Percentiles rank a stretch among this genome's conserved stretches.
phyloP scores from a whole-genome alignment of 2,797 vertebrate species.

The Labroides dimidiatus region DNA sequence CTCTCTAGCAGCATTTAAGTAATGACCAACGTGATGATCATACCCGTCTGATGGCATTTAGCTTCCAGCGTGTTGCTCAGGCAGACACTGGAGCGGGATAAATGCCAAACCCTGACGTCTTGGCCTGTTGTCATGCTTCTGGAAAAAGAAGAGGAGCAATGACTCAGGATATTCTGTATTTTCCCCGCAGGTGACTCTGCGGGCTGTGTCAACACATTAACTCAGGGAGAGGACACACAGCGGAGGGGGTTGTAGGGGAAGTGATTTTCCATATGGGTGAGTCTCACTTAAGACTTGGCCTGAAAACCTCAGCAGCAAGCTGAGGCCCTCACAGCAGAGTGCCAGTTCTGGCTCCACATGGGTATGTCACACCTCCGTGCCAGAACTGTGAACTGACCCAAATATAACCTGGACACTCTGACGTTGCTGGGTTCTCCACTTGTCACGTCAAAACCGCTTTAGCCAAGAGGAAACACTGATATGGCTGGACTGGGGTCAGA shows the following conservation, averaged over 20 bases:
- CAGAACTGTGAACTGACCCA: constrained; percentile 61
- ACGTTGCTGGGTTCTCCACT: constrained; percentile 40
- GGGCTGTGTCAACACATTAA: constrained; percentile 57
- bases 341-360: constrained; percentile 66
- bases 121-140: constrained; percentile 47
- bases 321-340: constrained; percentile 64
- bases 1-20: constrained; percentile 50
- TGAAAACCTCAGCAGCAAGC: constrained; percentile 42
- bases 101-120: constrained; percentile 57
- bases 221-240: constrained; percentile 16
- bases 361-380: constrained; percentile 70
- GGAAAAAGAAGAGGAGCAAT: constrained; percentile 56
- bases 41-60: constrained; percentile 56
- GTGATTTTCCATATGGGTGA: constrained; percentile 65
- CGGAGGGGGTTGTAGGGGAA: constrained; percentile 48
- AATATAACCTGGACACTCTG: constrained; percentile 70
- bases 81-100: constrained; percentile 15
- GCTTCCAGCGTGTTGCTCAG: constrained; percentile 47
- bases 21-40: constrained; percentile 57
- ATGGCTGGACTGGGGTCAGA: constrained; percentile 13
- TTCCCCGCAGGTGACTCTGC: constrained; percentile 62
- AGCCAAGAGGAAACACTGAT: constrained; percentile 33
- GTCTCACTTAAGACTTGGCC: constrained; percentile 50
- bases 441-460: constrained; percentile 49
- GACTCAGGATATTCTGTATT: constrained; percentile 62